Evolutionary conservation across 2,888 invertebrate genomes (phyloP).

Genomic region (Euplagia quadripunctaria): DNA sequence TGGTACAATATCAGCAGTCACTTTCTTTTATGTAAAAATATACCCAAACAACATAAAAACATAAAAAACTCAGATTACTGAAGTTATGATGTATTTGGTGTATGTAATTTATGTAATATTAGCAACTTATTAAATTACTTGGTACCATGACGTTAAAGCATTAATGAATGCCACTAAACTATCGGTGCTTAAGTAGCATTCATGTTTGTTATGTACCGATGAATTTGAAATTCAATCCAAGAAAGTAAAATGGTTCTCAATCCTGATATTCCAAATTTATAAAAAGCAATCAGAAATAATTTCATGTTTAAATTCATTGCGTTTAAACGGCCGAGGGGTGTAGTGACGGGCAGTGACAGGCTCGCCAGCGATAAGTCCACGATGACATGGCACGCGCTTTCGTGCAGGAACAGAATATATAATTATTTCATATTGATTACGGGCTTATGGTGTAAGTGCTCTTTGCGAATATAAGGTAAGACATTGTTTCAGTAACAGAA

Average conservation of each 20-base stretch:
- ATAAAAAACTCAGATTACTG: too few species aligned
- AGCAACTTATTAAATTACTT: too few species aligned
- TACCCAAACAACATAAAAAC: too few species aligned
- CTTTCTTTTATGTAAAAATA: too few species aligned
- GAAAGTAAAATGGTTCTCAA: background rate
- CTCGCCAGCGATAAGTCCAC: constrained; percentile 69
- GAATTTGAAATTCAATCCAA: background rate
- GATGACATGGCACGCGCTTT: constrained; percentile 71
- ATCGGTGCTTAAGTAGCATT: too few species aligned
- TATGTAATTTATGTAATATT: too few species aligned
- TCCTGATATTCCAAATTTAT: constrained; percentile 27
- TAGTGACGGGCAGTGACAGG: constrained; percentile 71
- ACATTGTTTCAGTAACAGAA: background rate
- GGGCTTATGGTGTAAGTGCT: background rate
- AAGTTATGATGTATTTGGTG: too few species aligned
- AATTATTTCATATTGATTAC: constrained; percentile 54
- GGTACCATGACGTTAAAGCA: too few species aligned
- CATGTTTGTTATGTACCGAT: background rate
- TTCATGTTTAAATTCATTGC: constrained; percentile 51
- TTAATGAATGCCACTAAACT: too few species aligned
- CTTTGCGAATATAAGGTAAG: constrained; percentile 6
- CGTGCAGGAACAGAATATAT: constrained; percentile 51
- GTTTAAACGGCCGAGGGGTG: constrained; percentile 49
- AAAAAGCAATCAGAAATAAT: constrained; percentile 38
- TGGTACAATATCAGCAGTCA: too few species aligned